A percentile compares a stretch with the other conserved stretches of the same genome.
phyloP scores from a whole-genome alignment of 1,140 invertebrate species.

The Heliconius congener region DNA sequence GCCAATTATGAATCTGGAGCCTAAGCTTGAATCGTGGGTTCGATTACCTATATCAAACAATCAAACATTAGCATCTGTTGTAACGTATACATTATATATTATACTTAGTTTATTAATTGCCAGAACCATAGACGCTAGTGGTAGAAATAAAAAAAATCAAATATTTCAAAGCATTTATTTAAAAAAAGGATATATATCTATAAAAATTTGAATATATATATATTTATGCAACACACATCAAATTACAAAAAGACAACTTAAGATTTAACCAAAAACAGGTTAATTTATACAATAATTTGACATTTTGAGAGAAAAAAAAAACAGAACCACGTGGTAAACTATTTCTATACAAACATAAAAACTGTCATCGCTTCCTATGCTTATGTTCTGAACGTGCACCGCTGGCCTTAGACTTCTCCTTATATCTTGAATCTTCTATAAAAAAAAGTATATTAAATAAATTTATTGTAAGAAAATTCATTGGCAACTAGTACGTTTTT shows the following conservation, averaged over 20 bases:
- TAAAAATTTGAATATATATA: neutral
- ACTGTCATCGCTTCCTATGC: constrained; percentile 61
- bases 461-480: neutral
- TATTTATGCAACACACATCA: neutral
- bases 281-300: neutral
- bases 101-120: too few species aligned
- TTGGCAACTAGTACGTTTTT: too few species aligned
- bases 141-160: neutral
- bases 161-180: neutral
- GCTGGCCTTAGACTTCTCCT: constrained; percentile 67
- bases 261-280: neutral
- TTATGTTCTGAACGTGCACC: constrained; percentile 67
- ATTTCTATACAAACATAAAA: neutral
- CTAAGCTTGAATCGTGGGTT: too few species aligned
- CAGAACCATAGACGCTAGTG: too few species aligned
- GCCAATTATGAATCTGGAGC: too few species aligned
- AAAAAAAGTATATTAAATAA: constrained; percentile 19
- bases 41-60: too few species aligned
- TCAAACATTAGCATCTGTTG: too few species aligned
- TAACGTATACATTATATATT: too few species aligned
- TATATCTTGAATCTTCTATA: constrained; percentile 65
- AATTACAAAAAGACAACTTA: neutral
- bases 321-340: neutral
- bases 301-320: neutral
- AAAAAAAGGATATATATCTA: neutral